Base-by-base conservation (phyloP, 2,888 invertebrate genomes). In the Drosophila atroscutellata region DNA sequence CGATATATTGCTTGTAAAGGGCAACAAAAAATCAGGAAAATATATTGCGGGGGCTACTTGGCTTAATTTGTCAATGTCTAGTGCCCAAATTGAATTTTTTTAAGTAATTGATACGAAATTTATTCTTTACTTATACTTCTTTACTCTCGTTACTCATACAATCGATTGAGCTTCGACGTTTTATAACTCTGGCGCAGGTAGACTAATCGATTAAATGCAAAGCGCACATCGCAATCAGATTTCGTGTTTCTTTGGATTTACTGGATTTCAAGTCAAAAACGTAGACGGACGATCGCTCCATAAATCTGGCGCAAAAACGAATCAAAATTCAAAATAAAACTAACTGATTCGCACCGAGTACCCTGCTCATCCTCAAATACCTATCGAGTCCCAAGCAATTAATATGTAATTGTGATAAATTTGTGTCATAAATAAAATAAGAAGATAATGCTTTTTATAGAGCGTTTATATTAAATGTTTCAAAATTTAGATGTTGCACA, bases 151-250 rank as follows among this genome's bases (percentile, higher is more conserved):
- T 20, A 20, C 42, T 42, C 5, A 28, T 26, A 3, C 18, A 37
- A 26, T 37, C n/a, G 24, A 26, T 5, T 36, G 24, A 54, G 36
- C 8, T 36, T 11, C n/a, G 13, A 26, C n/a, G 13, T 13, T 55
- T 18, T 42, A 15, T 30, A 56, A 15, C 39, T 28, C 42, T 42
- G 13, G 39, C 20, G 15, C 9, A 15, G 28, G 30, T 20, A 39
- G 42, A 20, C 28, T 20, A 42, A 42, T 56, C 56, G 56, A 42
- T 42, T 42, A 56, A 37, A 56, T 39, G 28, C n/a, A 37, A 28
- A 15, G 28, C n/a, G 28, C 15, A 39, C 20, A 56, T 39, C 39
- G 20, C 20, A 30, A 56, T 28, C 20, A 7, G 20, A 42, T 30
- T 39, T 56, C 39, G 9, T 39, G 30, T 15, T 6, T 9, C 11